Conservation (phyloP, 2,888 invertebrate species). For the Xylota segnis region DNA sequence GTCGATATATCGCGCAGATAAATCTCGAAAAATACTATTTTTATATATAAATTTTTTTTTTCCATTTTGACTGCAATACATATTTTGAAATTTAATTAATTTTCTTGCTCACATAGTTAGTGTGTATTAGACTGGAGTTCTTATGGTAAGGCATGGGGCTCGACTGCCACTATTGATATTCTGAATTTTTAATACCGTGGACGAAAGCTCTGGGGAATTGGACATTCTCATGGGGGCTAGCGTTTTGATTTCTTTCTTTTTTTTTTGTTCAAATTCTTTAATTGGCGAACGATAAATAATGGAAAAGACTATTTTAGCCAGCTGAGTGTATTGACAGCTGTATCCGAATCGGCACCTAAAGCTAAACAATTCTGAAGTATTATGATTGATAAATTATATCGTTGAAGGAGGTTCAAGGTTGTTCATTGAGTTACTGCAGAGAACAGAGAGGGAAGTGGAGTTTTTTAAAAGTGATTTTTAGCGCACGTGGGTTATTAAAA, state of each 20-base stretch:
- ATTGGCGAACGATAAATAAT: slow-evolving; percentile 35
- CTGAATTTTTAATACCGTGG: slow-evolving; percentile 35
- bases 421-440: not conserved
- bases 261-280: slow-evolving; percentile 24
- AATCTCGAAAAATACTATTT: slow-evolving; percentile 36
- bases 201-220: slow-evolving; percentile 27
- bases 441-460: not conserved
- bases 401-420: slow-evolving; percentile 14
- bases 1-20: slow-evolving; percentile 39
- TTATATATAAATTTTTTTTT: slow-evolving; percentile 4
- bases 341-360: not conserved
- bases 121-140: slow-evolving; percentile 25
- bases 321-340: not conserved
- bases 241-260: slow-evolving; percentile 12
- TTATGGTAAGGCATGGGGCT: slow-evolving; percentile 13
- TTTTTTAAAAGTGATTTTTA: not conserved
- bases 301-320: slow-evolving; percentile 18
- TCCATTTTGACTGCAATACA: slow-evolving; percentile 33
- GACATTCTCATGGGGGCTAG: slow-evolving; percentile 9
- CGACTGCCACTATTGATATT: slow-evolving; percentile 24
- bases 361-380: not conserved
- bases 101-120: slow-evolving; percentile 12
- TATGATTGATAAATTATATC: slow-evolving; percentile 31
- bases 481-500: slow-evolving; percentile 33
- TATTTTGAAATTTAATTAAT: slow-evolving; percentile 51